phyloP scores from a whole-genome alignment of 2,113 vertebrate genomes.

The Microcebus jonahi region DNA sequence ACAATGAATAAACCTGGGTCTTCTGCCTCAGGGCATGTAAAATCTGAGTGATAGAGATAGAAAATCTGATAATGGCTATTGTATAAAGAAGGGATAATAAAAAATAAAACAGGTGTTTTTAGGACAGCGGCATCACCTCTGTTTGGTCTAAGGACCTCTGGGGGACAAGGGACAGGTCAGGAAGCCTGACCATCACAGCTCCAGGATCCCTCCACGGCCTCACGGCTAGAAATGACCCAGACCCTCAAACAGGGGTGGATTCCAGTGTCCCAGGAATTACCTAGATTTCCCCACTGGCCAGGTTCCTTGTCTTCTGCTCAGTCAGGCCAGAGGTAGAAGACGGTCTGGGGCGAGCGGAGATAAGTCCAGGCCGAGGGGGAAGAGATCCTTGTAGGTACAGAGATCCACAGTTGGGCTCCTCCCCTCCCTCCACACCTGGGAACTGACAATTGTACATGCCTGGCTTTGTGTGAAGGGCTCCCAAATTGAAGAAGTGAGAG shows the following conservation, averaged over 20 bases:
- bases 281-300: not conserved
- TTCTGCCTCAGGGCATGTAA: not conserved
- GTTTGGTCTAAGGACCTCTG: not conserved
- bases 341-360: not conserved
- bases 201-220: fast-evolving
- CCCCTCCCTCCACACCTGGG: not conserved
- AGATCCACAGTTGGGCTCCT: not conserved
- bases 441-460: not conserved
- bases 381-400: not conserved
- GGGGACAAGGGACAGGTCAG: too few relatives aligned
- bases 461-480: conserved; percentile 4
- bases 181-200: not conserved
- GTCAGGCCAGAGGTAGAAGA: not conserved
- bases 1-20: not conserved
- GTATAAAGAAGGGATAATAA: not conserved
- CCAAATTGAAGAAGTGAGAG: not conserved
- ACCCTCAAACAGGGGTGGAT: not conserved
- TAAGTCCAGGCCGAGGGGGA: not conserved
- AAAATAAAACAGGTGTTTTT: not conserved
- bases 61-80: not conserved
- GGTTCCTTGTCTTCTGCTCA: not conserved
- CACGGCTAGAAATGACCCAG: not conserved
- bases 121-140: not conserved
- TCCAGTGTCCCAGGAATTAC: not conserved
- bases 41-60: not conserved